Base-by-base conservation (phyloP, 2,113 vertebrate species). In the Sander lucioperca region DNA sequence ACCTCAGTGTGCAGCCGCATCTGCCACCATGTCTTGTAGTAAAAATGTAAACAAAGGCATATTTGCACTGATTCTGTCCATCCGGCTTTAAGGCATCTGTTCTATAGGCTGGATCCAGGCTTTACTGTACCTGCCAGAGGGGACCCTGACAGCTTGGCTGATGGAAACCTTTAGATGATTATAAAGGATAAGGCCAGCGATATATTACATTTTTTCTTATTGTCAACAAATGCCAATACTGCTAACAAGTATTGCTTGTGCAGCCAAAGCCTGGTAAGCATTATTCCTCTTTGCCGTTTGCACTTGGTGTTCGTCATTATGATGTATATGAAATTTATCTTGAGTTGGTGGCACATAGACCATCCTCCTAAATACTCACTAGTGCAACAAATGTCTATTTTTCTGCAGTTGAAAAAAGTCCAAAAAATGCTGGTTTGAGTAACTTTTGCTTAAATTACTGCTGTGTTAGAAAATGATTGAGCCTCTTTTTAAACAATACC, bases 1-100 rank as follows among this genome's bases (percentile, higher is more conserved):
- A 76, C 65, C 83, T 83, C 71, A 19, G 66, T 2, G 30, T 73
- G 86, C 51, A 30, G 58, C 66, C 30, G 51, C 82, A 59, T 83
- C 58, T 69, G 62, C 73, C 8, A 11, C 51, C 51, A 1, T 2
- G 6, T 71, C 58, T 73, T 0, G 12, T 4, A 11, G 61, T 57
- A 74, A 74, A 58, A 73, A 74, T 15, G 18, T 53, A 39, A 19
- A 45, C 0, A 6, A n/a, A 77, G 54, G 65, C n/a, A 8, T 15
- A 30, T 77, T 58, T 58, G 67, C 45, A 50, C 61, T 13, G 72
- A 79, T 71, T 88, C 68, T 66, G 66, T 71, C 73, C 64, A 18
- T 70, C 43, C 47, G 2, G 58, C 77, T 83, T 79, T 80, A 47
- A 83, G 80, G 67, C 39, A 51, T 63, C 57, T 45, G 21, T 54